Conservation (phyloP, 2,797 vertebrate species). For the Bradypodion ventrale region DNA sequence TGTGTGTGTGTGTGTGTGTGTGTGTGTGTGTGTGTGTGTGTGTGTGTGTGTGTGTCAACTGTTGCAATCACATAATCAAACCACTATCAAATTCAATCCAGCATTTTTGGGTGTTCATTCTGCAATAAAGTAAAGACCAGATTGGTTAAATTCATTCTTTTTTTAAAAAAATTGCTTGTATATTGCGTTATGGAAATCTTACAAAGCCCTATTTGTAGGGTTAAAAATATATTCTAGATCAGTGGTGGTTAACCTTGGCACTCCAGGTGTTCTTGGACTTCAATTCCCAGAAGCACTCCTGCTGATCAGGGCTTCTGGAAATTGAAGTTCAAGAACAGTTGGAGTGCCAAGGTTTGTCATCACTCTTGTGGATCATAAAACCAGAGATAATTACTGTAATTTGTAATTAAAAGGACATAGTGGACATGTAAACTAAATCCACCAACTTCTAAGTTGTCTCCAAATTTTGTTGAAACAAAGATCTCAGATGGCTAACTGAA, state of each 20-base stretch:
- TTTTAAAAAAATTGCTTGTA: constrained; percentile 11
- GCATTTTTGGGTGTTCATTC: background rate
- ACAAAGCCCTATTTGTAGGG: constrained; percentile 5
- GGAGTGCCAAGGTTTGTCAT: too few relatives aligned
- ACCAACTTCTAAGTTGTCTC: background rate
- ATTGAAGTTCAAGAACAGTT: too few relatives aligned
- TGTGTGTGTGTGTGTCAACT: too few relatives aligned
- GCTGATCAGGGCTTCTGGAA: too few relatives aligned
- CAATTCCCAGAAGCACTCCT: too few relatives aligned
- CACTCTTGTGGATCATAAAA: constrained; percentile 11
- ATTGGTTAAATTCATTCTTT: background rate
- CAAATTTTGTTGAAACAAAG: constrained; percentile 14
- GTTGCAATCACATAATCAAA: background rate
- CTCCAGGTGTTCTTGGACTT: too few relatives aligned
- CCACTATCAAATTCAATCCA: background rate
- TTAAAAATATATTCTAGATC: background rate
- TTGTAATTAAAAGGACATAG: background rate
- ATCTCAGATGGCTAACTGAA: constrained; percentile 40
- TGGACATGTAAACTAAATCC: constrained; percentile 1
- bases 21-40: too few relatives aligned
- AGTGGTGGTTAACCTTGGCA: too few relatives aligned
- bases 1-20: too few relatives aligned
- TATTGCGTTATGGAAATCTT: constrained; percentile 6
- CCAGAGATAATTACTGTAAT: constrained; percentile 17
- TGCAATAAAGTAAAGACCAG: background rate